Evolutionary conservation across 2,113 vertebrate species (phyloP).

Genomic region (Eublepharis macularius): DNA sequence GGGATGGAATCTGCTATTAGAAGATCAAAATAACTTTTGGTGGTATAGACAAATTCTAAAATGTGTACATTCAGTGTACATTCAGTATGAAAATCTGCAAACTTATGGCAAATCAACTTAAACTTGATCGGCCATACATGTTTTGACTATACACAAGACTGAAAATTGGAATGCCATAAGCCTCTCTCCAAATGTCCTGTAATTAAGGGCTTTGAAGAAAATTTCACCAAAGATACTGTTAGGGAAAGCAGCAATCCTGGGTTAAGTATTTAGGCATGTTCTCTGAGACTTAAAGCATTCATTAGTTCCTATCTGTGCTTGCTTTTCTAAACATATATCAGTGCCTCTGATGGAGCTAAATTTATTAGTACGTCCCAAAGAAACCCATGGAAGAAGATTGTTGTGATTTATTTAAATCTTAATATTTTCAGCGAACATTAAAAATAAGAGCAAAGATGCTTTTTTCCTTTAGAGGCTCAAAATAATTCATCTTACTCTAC

Average conservation of each 20-base stretch:
- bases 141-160: slow-evolving; percentile 42
- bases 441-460: no score
- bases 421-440: background rate
- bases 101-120: no score
- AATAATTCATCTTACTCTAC: background rate
- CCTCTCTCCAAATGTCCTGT: slow-evolving; percentile 13
- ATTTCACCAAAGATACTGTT: background rate
- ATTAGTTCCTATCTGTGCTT: slow-evolving; percentile 21
- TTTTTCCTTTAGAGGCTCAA: background rate
- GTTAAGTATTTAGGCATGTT: background rate
- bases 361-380: background rate
- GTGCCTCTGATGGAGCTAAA: background rate
- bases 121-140: slow-evolving; percentile 43
- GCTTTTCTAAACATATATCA: background rate
- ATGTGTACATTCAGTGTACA: no score
- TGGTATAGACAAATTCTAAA: slow-evolving; percentile 11
- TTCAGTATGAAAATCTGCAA: slow-evolving; percentile 38
- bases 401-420: background rate
- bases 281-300: slow-evolving; percentile 17
- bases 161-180: slow-evolving; percentile 26
- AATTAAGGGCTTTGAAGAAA: slow-evolving; percentile 32
- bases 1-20: slow-evolving; percentile 1
- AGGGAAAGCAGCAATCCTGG: background rate
- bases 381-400: background rate
- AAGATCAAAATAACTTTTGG: background rate